phyloP scores from a whole-genome alignment of 2,113 vertebrate genomes.

The Misgurnus anguillicaudatus region DNA sequence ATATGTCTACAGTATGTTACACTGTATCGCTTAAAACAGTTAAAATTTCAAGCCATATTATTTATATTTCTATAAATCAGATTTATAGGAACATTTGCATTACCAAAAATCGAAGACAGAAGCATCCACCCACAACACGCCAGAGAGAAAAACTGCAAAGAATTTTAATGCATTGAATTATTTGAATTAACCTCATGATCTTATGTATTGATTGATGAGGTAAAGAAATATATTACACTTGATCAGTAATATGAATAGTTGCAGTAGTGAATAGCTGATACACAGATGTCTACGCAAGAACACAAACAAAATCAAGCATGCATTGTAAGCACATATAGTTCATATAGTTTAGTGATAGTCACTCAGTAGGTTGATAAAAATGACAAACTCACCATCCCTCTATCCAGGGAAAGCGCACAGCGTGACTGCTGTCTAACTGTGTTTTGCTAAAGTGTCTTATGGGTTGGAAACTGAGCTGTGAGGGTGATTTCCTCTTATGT shows the following conservation, averaged over 20 bases:
- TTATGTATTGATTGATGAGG: neutral
- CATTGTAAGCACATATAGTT: neutral
- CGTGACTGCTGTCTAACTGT: neutral
- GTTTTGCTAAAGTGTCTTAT: neutral
- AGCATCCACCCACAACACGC: conserved; percentile 2
- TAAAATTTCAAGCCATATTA: neutral
- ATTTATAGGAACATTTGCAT: neutral
- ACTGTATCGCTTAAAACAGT: neutral
- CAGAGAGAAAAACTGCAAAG: neutral
- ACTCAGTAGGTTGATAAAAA: neutral
- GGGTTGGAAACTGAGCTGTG: neutral
- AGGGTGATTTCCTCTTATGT: neutral
- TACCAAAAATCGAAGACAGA: conserved; percentile 24
- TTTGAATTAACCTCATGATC: neutral
- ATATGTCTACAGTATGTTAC: too few relatives aligned
- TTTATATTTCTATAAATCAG: neutral
- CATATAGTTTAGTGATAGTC: too few relatives aligned
- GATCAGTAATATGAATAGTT: neutral
- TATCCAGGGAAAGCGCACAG: neutral
- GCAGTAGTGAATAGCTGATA: too few relatives aligned
- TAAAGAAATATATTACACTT: neutral
- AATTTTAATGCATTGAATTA: neutral
- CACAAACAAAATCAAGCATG: neutral
- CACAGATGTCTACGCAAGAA: neutral
- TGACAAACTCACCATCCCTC: conserved; percentile 24